Base-by-base conservation (phyloP, 2,797 vertebrate species). In the Linurgus olivaceus region DNA sequence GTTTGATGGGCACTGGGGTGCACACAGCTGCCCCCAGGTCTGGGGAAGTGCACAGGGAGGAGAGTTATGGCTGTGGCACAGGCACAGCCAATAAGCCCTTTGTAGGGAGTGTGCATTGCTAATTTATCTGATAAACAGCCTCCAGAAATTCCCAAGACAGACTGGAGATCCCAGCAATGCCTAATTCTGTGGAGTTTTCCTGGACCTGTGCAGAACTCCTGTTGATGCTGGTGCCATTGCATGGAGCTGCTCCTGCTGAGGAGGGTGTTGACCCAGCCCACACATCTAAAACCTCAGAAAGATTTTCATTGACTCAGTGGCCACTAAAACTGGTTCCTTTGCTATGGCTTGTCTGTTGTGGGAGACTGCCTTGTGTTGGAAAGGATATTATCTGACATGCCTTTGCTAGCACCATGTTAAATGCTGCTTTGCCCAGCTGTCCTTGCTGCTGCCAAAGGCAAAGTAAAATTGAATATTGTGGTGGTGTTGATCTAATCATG, bases 371-470 rank as follows among this genome's bases (percentile, higher is more conserved):
- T 94, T 1, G 2, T 65, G 74, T 61, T 96, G 85, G 66, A 77
- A 88, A 93, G 62, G 29, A 2, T 54, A 70, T 73, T 78, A 66
- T 35, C 82, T 63, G 82, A 73, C 93, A 57, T 90, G 95, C 73
- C 96, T 94, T 94, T 81, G 90, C 96, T 96, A 88, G 94, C 94
- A 63, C 25, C 9, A 3, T 14, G 25, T 38, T 91, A 63, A 90
- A 66, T 1, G 3, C 40, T 84, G 87, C 80, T 94, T 78, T 94
- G 95, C 89, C 94, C 95, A 96, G 85, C 76, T 96, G 94, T 88
- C 94, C 92, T 91, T 91, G 79, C 63, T 88, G 73, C 78, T 96
- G 96, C 95, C 94, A 90, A 76, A 83, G 91, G 93, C 94, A 93
- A 91, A 90, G 73, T 78, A 86, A 88, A 88, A 90, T 61, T 93